Evolutionary conservation across 64 coral and sea anemone genomes (phyloP).

Genomic region (Montipora cactus): DNA sequence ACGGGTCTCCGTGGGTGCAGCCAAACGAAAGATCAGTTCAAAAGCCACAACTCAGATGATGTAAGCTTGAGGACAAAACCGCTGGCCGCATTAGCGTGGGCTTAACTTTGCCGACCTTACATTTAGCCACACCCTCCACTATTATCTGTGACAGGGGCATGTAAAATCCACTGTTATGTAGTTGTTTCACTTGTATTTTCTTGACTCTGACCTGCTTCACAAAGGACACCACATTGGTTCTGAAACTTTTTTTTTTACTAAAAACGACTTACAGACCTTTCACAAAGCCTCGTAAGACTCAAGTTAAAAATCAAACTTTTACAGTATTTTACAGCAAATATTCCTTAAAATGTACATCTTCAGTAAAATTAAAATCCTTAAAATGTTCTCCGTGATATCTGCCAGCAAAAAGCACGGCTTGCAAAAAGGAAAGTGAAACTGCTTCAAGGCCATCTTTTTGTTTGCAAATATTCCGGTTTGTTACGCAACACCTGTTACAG

Average conservation of each 20-base stretch:
- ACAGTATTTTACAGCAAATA: constrained; percentile 85
- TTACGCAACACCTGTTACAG: not conserved
- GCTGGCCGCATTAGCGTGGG: too few relatives aligned
- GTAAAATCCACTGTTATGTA: too few relatives aligned
- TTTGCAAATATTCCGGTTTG: not conserved
- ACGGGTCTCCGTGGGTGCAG: too few relatives aligned
- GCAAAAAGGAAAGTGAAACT: too few relatives aligned
- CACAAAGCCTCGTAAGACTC: constrained; percentile 72
- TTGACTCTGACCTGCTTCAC: not conserved
- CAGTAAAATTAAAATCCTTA: constrained; percentile 11
- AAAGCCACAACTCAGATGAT: too few relatives aligned
- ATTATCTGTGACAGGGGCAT: too few relatives aligned
- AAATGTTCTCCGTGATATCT: constrained; percentile 13
- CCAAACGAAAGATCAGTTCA: too few relatives aligned
- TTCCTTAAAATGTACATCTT: constrained; percentile 82
- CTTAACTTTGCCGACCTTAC: too few relatives aligned
- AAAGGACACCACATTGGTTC: not conserved
- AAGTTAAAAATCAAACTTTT: constrained; percentile 88
- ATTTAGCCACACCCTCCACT: too few relatives aligned
- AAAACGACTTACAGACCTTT: constrained; percentile 62
- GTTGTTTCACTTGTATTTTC: too few relatives aligned
- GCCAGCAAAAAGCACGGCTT: not conserved
- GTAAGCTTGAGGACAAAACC: too few relatives aligned
- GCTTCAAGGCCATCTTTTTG: too few relatives aligned
- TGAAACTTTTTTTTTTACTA: constrained; percentile 53